Conservation (phyloP, 2,113 vertebrate species). For the Hippotragus niger region DNA sequence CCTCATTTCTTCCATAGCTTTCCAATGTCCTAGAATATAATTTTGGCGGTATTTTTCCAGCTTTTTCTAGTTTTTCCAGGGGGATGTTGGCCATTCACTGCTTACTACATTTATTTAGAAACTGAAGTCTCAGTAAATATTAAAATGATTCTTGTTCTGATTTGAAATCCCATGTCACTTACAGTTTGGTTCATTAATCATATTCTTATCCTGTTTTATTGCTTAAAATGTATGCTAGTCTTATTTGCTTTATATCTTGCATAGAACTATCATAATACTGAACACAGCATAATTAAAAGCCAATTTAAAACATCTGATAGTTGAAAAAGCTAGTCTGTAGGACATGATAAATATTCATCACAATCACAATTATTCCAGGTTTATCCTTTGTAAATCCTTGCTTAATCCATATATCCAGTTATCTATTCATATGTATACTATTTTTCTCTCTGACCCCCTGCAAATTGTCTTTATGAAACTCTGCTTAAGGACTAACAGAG, state of each 20-base stretch:
- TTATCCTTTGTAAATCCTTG: conserved; percentile 47
- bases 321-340: conserved; percentile 19
- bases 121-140: neutral
- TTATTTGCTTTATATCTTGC: conserved; percentile 37
- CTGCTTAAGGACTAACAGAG: neutral
- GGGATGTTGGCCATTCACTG: neutral
- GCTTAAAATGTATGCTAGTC: conserved; percentile 31
- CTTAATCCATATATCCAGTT: conserved; percentile 54
- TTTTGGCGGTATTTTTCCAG: neutral
- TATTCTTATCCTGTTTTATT: neutral
- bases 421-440: conserved; percentile 29
- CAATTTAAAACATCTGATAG: conserved; percentile 33
- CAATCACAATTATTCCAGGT: conserved; percentile 4
- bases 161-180: neutral
- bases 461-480: conserved; percentile 43
- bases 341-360: conserved; percentile 57
- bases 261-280: neutral
- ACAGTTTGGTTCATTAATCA: conserved; percentile 6
- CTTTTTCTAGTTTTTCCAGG: neutral
- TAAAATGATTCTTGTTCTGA: conserved; percentile 7
- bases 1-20: neutral
- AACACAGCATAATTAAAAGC: conserved; percentile 48
- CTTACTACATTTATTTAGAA: neutral
- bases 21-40: neutral
- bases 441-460: conserved; percentile 13